Base-by-base conservation (phyloP, 2,888 invertebrate species). In the Lepidochrysops patricia region DNA sequence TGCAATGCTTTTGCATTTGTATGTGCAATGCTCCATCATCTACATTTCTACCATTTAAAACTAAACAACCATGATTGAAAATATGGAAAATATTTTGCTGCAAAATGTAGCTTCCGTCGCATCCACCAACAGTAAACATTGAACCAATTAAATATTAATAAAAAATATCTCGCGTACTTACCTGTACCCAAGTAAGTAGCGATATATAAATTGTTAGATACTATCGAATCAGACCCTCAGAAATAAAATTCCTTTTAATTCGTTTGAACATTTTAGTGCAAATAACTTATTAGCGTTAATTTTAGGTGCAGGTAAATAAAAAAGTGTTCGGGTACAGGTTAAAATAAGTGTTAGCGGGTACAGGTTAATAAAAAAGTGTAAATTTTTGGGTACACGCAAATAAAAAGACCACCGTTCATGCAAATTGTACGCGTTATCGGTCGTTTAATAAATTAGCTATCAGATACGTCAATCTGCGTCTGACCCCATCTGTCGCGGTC, bases 401-500 rank as follows among this genome's bases (percentile, higher is more conserved):
- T 43, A 43, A 43, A 43, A 43, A 19, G 29, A 29, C 29, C 29
- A 29, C 29, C 29, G 29, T 43, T 9, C 23, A 23, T 43, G 13
- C 43, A 52, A 26, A 26, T 26, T 26, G 52, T 52, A 49, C 48
- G 23, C 4, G 54, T 26, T 32, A 34, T 50, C 13, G 34, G 25
- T 50, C 35, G 50, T 58, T 52, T 58, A 58, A 58, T 58, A 58
- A 58, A 58, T 58, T 58, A 58, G 58, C 58, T 58, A 58, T 58
- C 58, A 26, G 58, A 50, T 32, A 34, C 50, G 58, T 58, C 58
- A 58, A 58, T 58, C 58, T 58, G 34, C 19, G 32, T 26, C 49
- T 52, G 34, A 52, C 34, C 49, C 58, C 25, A 29, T 35, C 57
- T 60, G 62, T 64, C 61, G 63, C 61, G 62, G 62, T 63, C 63